Evolutionary conservation across 2,888 invertebrate species (phyloP), one percentile per base, ranked within the genome.

Genomic region (Synergus gifuensis): DNA sequence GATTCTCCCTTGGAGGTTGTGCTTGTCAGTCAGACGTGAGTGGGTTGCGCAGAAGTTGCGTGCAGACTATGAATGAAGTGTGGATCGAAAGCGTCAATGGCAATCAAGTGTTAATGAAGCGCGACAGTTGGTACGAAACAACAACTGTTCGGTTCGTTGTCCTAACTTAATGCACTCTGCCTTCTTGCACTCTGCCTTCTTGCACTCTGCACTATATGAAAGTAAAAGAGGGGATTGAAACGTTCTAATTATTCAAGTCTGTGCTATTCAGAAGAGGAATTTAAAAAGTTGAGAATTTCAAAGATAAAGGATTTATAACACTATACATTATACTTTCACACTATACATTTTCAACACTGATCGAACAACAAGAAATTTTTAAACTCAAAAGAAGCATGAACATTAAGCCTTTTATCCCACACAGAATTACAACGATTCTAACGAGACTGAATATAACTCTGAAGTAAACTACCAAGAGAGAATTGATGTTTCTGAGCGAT

Each of bases 41-140:
- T 76, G 76, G 62, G 62, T 44, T 73, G 60, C 66, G 60, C 73
- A 54, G 79, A 79, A 80, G 73, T 76, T 66, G 63, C 76, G 76
- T 78, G 77, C 66, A 46, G 76, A 60, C 81, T 78, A 82, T 83
- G 83, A 80, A 83, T 81, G 82, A 82, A 82, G 76, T 76, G 73
- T 67, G 80, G 79, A 82, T 79, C 82, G 83, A 84, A 81, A 79
- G 80, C 80, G 83, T 85, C 85, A 85, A 87, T 85, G 84, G 82
- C 83, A 78, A 78, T 81, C 81, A 78, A 78, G 81, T 83, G 85
- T 85, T 88, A 88, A 88, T 86, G 87, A 88, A 87, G 85, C 84
- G 84, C 87, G 85, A 88, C 88, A 84, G 80, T 83, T 83, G 82
- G 82, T 78, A 64, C 46, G 66, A 54, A 79, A 78, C 60, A 28